Evolutionary conservation across 2,797 vertebrate genomes (phyloP), one percentile per base, ranked within the genome.

Genomic region (Crocodylus rhombifer): DNA sequence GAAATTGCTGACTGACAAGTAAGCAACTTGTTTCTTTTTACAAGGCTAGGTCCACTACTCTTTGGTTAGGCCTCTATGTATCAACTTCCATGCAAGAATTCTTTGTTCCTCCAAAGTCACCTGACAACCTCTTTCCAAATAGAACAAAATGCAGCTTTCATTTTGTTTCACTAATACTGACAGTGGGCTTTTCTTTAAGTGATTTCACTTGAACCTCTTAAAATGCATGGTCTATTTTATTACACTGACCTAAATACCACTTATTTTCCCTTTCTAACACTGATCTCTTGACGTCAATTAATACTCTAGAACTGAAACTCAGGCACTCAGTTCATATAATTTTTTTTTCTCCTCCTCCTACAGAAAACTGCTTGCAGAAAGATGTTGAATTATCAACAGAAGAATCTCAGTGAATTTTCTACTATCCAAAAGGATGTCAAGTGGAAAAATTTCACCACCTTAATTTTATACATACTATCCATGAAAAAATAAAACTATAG

Each of bases 51-150:
- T 71, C 13, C 36, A 14, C 7, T 71, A 21, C 36, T 71, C 21
- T 71, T 71, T 71, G 23, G 69, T 2, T 58, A 33, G 12, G 21
- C 75, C 77, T 55, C 67, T 57, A 42, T 60, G 88, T 4, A 60
- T n/a, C 9, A 60, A 60, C 84, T 84, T 18, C 36, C 88, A 76
- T 64, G 86, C 77, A 80, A 86, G 64, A 93, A 91, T 10, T 8
- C n/a, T 81, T 62, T 82, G 36, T 33, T 56, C 62, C 92, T 81
- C 77, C 81, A 88, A 95, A 74, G 61, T 20, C 61, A 95, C 88
- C 21, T 42, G 7, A 75, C 25, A 88, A 90, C 16, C 25, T 95
- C 86, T 36, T 80, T 84, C 77, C 78, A 93, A 88, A 60, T 28
- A 94, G 93, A 92, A 67, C 6, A 85, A 87, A 96, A 14, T 7